Conservation (phyloP, 2,113 vertebrate genomes). For the Sakesphorus luctuosus region DNA sequence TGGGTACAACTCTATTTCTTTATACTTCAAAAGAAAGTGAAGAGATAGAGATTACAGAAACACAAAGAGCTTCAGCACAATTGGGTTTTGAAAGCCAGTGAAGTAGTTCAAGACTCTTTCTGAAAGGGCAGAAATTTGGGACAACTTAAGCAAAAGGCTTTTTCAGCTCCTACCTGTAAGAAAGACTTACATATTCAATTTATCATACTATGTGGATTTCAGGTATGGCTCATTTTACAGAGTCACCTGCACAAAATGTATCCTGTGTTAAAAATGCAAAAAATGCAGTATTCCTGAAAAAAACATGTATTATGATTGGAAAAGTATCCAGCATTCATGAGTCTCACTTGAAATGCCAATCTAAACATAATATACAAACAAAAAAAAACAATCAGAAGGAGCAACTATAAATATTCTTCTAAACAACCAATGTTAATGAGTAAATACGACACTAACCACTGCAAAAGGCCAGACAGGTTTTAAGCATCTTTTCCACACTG, state of each 20-base stretch:
- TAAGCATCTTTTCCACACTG: neutral
- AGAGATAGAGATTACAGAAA: neutral
- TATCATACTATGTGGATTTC: neutral
- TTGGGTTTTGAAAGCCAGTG: neutral
- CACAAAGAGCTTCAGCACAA: neutral
- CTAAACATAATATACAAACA: neutral
- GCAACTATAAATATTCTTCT: neutral
- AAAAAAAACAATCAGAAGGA: neutral
- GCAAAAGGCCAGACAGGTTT: neutral
- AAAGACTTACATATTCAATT: neutral
- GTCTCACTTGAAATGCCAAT: neutral
- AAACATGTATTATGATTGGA: neutral
- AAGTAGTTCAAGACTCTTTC: neutral
- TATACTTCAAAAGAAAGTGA: neutral
- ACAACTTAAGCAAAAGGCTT: neutral
- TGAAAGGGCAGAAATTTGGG: neutral
- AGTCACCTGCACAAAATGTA: neutral
- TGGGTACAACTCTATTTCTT: neutral
- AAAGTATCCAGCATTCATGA: neutral
- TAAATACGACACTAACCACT: neutral
- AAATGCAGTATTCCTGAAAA: neutral
- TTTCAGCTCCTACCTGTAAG: neutral
- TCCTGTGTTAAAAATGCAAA: neutral
- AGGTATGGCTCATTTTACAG: neutral
- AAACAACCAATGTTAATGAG: neutral